Percentiles rank a stretch among this genome's conserved stretches.
Conservation (phyloP, 1,140 invertebrate species). For the Tribolium castaneum region DNA sequence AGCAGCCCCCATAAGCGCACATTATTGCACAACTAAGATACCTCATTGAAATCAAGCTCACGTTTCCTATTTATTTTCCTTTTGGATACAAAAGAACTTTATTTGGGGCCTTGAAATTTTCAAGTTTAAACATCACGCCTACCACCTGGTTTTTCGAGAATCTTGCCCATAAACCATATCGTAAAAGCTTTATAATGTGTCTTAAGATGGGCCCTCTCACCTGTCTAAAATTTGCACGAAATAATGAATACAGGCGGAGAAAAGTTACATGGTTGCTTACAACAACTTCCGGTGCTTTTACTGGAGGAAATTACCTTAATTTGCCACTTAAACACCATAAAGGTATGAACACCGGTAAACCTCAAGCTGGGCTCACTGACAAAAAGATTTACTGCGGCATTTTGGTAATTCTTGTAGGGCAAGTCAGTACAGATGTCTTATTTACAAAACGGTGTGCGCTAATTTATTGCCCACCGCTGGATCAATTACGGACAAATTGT, state of each 20-base stretch:
- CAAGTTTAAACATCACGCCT: slow-evolving; percentile 57
- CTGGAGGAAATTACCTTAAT: slow-evolving; percentile 46
- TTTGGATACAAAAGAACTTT: slow-evolving; percentile 4
- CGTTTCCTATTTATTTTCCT: slow-evolving; percentile 35
- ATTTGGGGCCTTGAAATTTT: slow-evolving; percentile 30
- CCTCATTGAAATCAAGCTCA: slow-evolving; percentile 37
- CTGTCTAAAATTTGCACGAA: slow-evolving; percentile 38
- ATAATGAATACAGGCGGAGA: slow-evolving; percentile 7
- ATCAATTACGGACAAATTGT: slow-evolving; percentile 11
- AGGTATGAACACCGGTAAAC: slow-evolving; percentile 34
- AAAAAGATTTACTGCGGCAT: slow-evolving; percentile 39
- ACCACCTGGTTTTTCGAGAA: slow-evolving; percentile 53
- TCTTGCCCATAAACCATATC: slow-evolving; percentile 43
- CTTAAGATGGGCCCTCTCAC: slow-evolving; percentile 47
- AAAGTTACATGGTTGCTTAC: slow-evolving; percentile 32
- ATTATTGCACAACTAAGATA: slow-evolving; percentile 35
- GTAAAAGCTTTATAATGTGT: slow-evolving; percentile 44
- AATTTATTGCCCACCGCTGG: slow-evolving; percentile 12
- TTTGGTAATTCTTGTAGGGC: slow-evolving; percentile 20
- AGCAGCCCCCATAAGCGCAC: background rate
- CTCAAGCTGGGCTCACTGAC: slow-evolving; percentile 32
- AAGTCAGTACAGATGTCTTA: slow-evolving; percentile 49
- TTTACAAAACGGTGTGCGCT: slow-evolving; percentile 15
- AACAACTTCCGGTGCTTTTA: slow-evolving; percentile 47
- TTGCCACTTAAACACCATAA: slow-evolving; percentile 42